A percentile compares a stretch with the other conserved stretches of the same genome.
phyloP scores from a whole-genome alignment of 1,140 invertebrate genomes.

The Penaeus japonicus region DNA sequence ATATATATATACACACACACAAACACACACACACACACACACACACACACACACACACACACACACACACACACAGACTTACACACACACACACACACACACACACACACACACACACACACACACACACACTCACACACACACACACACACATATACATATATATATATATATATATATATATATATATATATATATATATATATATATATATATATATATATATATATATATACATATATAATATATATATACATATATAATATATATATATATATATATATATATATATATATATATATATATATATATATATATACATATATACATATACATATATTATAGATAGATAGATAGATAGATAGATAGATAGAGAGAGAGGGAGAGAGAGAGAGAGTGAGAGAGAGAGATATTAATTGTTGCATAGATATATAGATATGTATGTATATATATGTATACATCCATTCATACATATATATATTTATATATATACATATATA shows the following conservation, averaged over 20 bases:
- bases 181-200: background rate
- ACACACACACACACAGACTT: background rate
- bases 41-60: conserved; percentile 31
- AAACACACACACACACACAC: background rate
- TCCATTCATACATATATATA: too few relatives aligned
- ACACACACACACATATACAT: background rate
- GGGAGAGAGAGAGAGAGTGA: background rate
- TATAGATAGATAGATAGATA: background rate
- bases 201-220: conserved; percentile 1
- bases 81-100: background rate
- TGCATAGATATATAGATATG: background rate
- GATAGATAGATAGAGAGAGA: background rate
- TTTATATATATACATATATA: too few relatives aligned
- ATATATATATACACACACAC: background rate
- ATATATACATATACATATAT: background rate
- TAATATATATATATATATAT: background rate
- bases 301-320: conserved; percentile 1
- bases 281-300: conserved; percentile 6
- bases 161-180: background rate
- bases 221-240: background rate
- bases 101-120: background rate
- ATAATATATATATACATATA: background rate
- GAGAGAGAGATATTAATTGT: background rate
- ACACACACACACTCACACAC: background rate
- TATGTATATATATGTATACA: too few relatives aligned